Conservation (phyloP, 2,888 invertebrate genomes). For the Helobdella robusta region DNA sequence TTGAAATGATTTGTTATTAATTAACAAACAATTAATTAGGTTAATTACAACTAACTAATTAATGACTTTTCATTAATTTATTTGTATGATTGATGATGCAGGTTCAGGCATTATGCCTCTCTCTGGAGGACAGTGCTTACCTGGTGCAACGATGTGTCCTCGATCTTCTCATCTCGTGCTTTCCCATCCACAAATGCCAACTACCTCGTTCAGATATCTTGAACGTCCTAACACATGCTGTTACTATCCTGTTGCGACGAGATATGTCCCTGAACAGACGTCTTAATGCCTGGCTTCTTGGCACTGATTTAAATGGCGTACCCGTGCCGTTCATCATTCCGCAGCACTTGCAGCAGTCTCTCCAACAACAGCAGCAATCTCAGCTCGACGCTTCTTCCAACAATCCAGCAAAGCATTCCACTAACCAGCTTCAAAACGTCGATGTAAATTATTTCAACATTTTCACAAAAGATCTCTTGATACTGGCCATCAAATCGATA, state of each 20-base stretch:
- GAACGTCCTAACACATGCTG: conserved; percentile 53
- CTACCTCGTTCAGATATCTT: conserved; percentile 59
- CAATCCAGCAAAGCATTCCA: too few relatives aligned
- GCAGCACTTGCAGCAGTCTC: background rate
- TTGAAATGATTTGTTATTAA: too few relatives aligned
- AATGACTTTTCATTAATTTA: background rate
- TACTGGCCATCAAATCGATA: conserved; percentile 41
- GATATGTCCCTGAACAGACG: conserved; percentile 82
- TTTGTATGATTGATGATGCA: conserved; percentile 45
- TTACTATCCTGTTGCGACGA: conserved; percentile 64
- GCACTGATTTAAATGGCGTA: conserved; percentile 54
- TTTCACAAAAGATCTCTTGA: conserved; percentile 60
- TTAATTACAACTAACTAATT: background rate
- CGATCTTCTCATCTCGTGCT: conserved; percentile 70
- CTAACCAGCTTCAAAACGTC: background rate
- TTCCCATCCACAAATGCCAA: conserved; percentile 73
- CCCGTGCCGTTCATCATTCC: conserved; percentile 14
- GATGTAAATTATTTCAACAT: conserved; percentile 49
- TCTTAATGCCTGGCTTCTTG: conserved; percentile 73
- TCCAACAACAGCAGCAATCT: background rate
- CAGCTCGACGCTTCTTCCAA: too few relatives aligned
- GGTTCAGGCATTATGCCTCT: conserved; percentile 65
- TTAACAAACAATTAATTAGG: too few relatives aligned
- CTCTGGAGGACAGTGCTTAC: conserved; percentile 68
- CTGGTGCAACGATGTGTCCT: conserved; percentile 75